Evolutionary conservation across 2,888 invertebrate species (phyloP), one percentile per base, ranked within the genome.

Genomic region (Epinotia brunnichana): DNA sequence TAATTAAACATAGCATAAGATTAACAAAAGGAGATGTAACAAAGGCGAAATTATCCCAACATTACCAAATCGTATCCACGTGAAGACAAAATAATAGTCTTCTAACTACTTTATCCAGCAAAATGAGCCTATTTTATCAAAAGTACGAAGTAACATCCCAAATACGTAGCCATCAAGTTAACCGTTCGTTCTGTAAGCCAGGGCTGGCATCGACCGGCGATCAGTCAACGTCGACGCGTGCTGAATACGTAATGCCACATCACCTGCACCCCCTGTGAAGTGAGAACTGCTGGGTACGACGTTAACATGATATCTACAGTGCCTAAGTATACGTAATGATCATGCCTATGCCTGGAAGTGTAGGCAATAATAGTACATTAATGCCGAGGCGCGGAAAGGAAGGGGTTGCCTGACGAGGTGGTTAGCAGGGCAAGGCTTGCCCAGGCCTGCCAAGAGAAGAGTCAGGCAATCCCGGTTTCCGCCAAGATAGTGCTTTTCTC

Each of bases 211-310:
- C 75, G 75, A 77, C 73, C 70, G 69, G 67, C 80, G 75, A 87
- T 88, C 85, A 82, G 79, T 88, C 86, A 87, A 81, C 76, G 88
- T 84, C 81, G 76, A 76, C 83, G 81, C 76, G 81, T 53, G 68
- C 80, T 80, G 87, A 85, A 87, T 88, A 85, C 79, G 82, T 83
- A 82, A 86, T 85, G 78, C 61, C 75, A 72, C 69, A 73, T 74
- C 77, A 73, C 78, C 76, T 80, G 82, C 80, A 74, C 73, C 72
- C 72, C 57, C 67, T 69, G 39, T 73, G 66, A 69, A 73, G 73
- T 66, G 69, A 68, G 19, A 72, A 61, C 56, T 48, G 17, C 61
- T 56, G 13, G 56, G 56, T 62, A 39, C 35, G 44, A 48, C 56
- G 17, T 11, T 19, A 48, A 48, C 48, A n/a, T 48, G 44, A 44